Conservation (phyloP, 2,797 vertebrate genomes). For the Anolis apletophallus region DNA sequence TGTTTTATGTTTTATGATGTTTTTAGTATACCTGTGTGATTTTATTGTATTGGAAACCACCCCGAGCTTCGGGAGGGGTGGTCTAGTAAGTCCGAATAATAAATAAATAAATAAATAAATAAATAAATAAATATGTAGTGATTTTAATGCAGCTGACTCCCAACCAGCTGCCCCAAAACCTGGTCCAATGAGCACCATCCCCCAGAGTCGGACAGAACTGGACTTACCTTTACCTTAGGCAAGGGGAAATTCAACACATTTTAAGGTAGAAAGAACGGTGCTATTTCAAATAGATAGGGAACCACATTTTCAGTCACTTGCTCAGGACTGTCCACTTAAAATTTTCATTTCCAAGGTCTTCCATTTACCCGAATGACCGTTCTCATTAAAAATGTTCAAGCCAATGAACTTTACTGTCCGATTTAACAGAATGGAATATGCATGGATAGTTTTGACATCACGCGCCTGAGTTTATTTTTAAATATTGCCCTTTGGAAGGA, state of each 20-base stretch:
- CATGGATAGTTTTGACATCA: conserved; percentile 50
- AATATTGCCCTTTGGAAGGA: conserved; percentile 61
- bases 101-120: too few relatives aligned
- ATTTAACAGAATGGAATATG: conserved; percentile 62
- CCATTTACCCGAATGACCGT: conserved; percentile 43
- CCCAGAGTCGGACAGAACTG: too few relatives aligned
- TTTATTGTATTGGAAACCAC: too few relatives aligned
- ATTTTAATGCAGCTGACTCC: too few relatives aligned
- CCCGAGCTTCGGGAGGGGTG: too few relatives aligned
- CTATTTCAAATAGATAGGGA: not conserved
- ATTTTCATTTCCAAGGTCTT: conserved; percentile 58
- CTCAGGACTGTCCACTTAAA: conserved; percentile 44
- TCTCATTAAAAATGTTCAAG: conserved; percentile 75
- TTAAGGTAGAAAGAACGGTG: not conserved
- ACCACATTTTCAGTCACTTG: conserved; percentile 43
- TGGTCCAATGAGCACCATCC: too few relatives aligned
- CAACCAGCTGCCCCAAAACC: too few relatives aligned
- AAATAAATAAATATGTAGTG: too few relatives aligned
- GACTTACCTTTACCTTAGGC: not conserved
- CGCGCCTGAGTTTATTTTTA: conserved; percentile 52
- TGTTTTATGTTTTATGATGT: too few relatives aligned
- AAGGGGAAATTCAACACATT: conserved; percentile 16
- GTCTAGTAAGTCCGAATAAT: too few relatives aligned
- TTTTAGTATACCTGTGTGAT: too few relatives aligned
- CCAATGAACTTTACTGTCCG: conserved; percentile 68